Evolutionary conservation across 2,113 vertebrate genomes (phyloP).

Genomic region (Pholis gunnellus): DNA sequence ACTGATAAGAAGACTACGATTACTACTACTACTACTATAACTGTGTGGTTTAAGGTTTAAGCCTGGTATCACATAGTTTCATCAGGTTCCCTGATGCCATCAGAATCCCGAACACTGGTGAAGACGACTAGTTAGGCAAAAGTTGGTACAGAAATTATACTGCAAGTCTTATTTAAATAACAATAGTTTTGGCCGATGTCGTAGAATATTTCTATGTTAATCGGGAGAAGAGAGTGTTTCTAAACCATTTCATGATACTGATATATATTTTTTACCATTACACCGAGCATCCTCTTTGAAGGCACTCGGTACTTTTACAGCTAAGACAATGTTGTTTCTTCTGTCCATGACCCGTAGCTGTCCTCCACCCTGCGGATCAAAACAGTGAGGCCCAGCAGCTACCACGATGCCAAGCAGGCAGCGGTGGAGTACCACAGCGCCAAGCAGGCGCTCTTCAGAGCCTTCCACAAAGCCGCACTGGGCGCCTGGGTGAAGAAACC

Average conservation of each 20-base stretch:
- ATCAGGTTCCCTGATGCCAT: background rate
- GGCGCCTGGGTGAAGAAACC: constrained; percentile 97
- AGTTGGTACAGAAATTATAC: background rate
- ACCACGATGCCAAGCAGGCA: constrained; percentile 93
- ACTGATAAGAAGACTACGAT: background rate
- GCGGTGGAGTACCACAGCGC: constrained; percentile 90
- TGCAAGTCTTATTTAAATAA: background rate
- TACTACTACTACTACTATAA: background rate
- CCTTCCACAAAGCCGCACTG: constrained; percentile 92
- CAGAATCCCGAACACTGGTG: background rate
- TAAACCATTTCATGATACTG: no score
- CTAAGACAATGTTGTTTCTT: no score
- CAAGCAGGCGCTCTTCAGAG: constrained; percentile 91
- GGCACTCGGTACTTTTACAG: background rate
- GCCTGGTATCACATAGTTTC: background rate
- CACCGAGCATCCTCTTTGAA: background rate
- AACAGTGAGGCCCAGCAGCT: constrained; percentile 85
- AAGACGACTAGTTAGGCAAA: background rate
- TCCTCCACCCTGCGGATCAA: constrained; percentile 84
- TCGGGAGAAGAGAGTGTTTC: no score
- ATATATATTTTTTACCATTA: no score
- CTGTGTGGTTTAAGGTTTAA: background rate
- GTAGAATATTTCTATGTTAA: no score
- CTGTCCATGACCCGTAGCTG: constrained; percentile 76
- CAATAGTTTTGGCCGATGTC: background rate